These are phyloP conservation scores for Amblyopsis hoosieri DNA, from an alignment of 2,797 vertebrate species.

Conservation along the genomic window DNA sequence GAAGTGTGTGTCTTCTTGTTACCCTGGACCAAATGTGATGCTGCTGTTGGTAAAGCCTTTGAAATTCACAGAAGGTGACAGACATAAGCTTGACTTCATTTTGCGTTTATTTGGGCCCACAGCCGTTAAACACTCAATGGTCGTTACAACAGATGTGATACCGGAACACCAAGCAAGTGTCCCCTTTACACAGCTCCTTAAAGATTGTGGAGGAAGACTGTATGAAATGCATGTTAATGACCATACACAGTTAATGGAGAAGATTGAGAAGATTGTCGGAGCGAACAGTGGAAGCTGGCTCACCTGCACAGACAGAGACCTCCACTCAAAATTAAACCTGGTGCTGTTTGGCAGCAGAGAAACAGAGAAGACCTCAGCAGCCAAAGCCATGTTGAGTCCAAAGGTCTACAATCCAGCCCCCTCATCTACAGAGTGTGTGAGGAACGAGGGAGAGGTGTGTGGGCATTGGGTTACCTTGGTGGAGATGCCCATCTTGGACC, in stretches of 20 bases:
- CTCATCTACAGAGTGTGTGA: too few relatives aligned
- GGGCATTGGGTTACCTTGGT: too few relatives aligned
- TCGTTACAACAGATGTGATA: not conserved
- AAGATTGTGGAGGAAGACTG: conserved; percentile 16
- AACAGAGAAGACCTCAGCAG: conserved; percentile 28
- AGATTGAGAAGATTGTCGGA: not conserved
- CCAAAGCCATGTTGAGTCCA: too few relatives aligned
- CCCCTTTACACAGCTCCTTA: not conserved
- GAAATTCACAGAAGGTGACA: conserved; percentile 6
- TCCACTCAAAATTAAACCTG: not conserved
- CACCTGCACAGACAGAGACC: not conserved
- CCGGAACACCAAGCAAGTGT: accelerated
- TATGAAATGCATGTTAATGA: not conserved
- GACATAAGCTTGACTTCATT: not conserved
- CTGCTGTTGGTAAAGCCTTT: not conserved
- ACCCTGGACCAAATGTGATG: conserved; percentile 5
- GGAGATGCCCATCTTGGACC: too few relatives aligned
- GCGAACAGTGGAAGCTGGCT: not conserved
- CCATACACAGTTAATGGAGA: not conserved
- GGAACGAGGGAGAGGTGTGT: too few relatives aligned
- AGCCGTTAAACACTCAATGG: too few relatives aligned
- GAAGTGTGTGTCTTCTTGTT: not conserved
- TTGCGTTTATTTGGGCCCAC: too few relatives aligned
- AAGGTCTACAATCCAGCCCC: too few relatives aligned
- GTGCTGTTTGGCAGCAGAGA: conserved; percentile 7